phyloP scores from a whole-genome alignment of 2,888 invertebrate species.

The Mylabris sibirica region DNA sequence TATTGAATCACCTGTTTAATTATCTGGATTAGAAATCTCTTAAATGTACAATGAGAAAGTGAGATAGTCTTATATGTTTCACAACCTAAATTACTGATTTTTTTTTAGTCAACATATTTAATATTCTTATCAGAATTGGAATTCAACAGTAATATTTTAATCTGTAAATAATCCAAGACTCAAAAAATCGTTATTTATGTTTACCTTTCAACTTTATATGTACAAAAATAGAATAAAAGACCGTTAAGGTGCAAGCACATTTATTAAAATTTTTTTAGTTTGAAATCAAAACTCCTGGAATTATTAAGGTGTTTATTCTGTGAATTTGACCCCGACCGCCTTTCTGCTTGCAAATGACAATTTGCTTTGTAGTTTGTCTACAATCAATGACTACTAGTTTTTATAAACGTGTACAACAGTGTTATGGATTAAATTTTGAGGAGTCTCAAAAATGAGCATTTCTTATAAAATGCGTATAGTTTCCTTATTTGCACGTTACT shows the following conservation, averaged over 20 bases:
- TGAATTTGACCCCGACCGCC: too few species aligned
- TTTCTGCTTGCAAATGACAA: too few species aligned
- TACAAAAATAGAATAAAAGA: neutral
- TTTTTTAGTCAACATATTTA: slow-evolving; percentile 9
- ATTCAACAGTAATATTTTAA: slow-evolving; percentile 1
- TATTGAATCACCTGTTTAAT: slow-evolving; percentile 7
- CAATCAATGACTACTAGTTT: too few species aligned
- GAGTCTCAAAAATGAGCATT: too few species aligned
- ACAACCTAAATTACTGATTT: slow-evolving; percentile 5
- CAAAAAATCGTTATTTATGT: neutral
- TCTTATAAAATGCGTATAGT: too few species aligned
- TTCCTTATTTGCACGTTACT: neutral
- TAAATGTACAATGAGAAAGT: neutral
- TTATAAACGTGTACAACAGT: too few species aligned
- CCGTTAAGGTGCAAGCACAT: neutral
- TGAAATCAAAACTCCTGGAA: too few species aligned
- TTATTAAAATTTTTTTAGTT: too few species aligned
- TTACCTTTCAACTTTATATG: neutral
- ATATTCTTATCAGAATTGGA: slow-evolving; percentile 10
- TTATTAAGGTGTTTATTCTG: too few species aligned
- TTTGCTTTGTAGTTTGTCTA: too few species aligned
- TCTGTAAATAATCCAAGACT: neutral
- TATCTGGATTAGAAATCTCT: slow-evolving; percentile 2
- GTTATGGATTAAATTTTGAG: too few species aligned
- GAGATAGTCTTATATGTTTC: neutral